Evolutionary conservation across 2,888 invertebrate genomes (phyloP), one percentile per base, ranked within the genome.

Genomic region (Cryptus armator): DNA sequence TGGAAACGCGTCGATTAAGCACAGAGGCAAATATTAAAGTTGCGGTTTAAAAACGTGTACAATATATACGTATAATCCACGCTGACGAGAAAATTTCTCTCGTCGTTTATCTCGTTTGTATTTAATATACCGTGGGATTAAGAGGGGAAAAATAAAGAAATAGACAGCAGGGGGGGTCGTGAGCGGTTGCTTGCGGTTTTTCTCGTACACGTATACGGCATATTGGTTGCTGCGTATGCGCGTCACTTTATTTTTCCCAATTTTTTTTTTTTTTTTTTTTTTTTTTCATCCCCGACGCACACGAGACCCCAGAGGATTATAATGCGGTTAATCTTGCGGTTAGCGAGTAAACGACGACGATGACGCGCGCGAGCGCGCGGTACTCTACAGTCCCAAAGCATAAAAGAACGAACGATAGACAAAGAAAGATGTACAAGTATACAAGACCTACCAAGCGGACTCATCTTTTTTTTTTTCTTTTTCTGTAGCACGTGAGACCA

Each of bases 321-420:
- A 89, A 89, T 89, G 89, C 88, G 88, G 89, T 90, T 90, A 89
- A 90, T 91, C 89, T 89, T 91, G 91, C 86, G 91, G 91, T 91
- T 89, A 85, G 84, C 87, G 87, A 86, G 88, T 86, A 91, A 91
- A 91, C 86, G 80, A 83, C 72, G 79, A 81, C 74, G 77, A 76
- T 62, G 84, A 80, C 76, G 76, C 70, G 76, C 62, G 44, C 76
- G 76, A 62, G 76, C 62, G 44, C 78, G 56, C 74, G 59, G 72
- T 68, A 62, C 66, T 44, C 83, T 48, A 44, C 70, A 64, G 53
- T 56, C 76, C 76, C 19, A 62, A 80, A 76, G 59, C 48, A 66
- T 51, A 44, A 16, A 56, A 71, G 74, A 56, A 64, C 43, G 29
- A 10, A 48, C 12, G 19, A 72, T 43, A 71, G 62, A 75, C 46